A percentile compares a stretch with the other conserved stretches of the same genome.
Evolutionary conservation across 1,140 invertebrate species (phyloP).

Genomic region (Oryctes rhinoceros): DNA sequence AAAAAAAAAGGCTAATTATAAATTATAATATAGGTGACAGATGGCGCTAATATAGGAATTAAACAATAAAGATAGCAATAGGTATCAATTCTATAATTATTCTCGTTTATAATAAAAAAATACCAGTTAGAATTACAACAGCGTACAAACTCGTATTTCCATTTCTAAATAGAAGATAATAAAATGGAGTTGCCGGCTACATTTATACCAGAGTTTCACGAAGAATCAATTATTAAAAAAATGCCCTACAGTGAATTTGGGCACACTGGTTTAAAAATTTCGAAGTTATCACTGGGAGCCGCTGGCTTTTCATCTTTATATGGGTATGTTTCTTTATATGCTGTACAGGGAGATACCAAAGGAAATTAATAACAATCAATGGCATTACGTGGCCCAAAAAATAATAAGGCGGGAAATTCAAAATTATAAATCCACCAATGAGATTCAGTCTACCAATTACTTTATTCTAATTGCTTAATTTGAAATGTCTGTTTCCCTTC

Average conservation of each 20-base stretch:
- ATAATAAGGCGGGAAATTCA: neutral
- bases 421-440: neutral
- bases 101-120: neutral
- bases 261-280: conserved; percentile 66
- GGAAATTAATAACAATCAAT: too few relatives aligned
- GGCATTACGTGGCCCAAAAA: neutral
- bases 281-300: conserved; percentile 66
- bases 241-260: conserved; percentile 69
- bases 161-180: neutral
- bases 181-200: conserved; percentile 61
- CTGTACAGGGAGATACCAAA: neutral
- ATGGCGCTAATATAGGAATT: neutral
- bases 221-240: conserved; percentile 64
- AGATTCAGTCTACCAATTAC: neutral
- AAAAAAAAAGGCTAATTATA: too few relatives aligned
- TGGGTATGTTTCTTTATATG: conserved; percentile 60
- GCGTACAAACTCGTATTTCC: neutral
- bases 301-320: conserved; percentile 66
- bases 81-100: too few relatives aligned
- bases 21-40: neutral
- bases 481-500: too few relatives aligned
- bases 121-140: neutral
- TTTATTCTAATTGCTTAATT: too few relatives aligned
- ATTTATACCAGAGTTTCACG: conserved; percentile 68
- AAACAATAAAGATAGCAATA: neutral